phyloP scores from a whole-genome alignment of 2,113 vertebrate genomes.

The Nettapus auritus region DNA sequence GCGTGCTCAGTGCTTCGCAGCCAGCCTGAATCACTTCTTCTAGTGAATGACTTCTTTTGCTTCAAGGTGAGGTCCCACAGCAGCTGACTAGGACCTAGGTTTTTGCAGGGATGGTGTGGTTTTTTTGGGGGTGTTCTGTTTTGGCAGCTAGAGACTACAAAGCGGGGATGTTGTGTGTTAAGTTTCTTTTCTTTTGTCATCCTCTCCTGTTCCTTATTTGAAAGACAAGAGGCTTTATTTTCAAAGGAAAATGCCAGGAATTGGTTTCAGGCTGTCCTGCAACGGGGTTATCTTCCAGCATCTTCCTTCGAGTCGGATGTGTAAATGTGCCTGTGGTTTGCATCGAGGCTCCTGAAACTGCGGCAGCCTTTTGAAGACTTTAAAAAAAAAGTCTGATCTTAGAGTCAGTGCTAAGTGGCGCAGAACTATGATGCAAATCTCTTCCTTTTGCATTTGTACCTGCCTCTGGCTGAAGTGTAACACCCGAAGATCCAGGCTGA shows the following conservation, averaged over 20 bases:
- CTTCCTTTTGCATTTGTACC: not conserved
- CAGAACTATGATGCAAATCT: not conserved
- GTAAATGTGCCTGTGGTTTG: not conserved
- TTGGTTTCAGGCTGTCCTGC: not conserved
- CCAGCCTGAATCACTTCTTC: not conserved
- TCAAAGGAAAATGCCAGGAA: not conserved
- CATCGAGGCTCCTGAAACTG: not conserved
- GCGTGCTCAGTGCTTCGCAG: not conserved
- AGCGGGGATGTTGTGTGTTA: not conserved
- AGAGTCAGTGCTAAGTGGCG: not conserved
- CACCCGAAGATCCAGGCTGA: not conserved
- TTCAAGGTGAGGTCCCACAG: not conserved
- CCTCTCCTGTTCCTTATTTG: not conserved
- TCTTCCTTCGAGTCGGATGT: not conserved
- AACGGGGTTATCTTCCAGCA: not conserved
- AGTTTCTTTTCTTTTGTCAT: not conserved
- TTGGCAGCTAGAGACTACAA: not conserved
- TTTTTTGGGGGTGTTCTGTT: not conserved
- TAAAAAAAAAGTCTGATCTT: not conserved
- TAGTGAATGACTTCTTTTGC: not conserved
- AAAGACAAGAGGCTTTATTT: not conserved
- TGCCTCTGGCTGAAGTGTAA: not conserved
- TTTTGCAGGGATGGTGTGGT: not conserved
- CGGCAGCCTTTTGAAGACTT: not conserved
- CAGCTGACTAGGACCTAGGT: accelerated